A percentile compares a stretch with the other conserved stretches of the same genome.
Conservation (phyloP, 1,140 invertebrate genomes). For the Camponotus pennsylvanicus region DNA sequence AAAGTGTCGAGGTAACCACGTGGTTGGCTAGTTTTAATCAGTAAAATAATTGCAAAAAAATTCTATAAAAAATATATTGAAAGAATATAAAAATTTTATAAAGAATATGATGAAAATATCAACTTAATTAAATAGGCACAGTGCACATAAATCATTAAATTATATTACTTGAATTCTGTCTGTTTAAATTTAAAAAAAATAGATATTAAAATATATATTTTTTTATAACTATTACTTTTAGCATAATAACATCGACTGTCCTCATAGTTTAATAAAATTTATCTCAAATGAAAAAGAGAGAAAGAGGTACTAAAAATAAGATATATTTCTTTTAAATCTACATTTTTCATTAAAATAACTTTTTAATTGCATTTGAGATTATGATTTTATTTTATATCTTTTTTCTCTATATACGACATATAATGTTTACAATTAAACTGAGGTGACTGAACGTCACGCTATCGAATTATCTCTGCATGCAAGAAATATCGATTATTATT, state of each 20-base stretch:
- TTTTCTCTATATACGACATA: conserved; percentile 18
- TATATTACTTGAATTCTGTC: neutral
- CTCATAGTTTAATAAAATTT: neutral
- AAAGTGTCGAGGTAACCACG: conserved; percentile 23
- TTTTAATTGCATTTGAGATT: neutral
- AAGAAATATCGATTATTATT: conserved; percentile 54
- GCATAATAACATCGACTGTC: neutral
- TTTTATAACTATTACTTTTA: conserved; percentile 5
- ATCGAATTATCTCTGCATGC: conserved; percentile 31
- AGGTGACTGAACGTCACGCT: neutral
- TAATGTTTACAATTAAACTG: conserved; percentile 49
- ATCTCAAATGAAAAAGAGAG: neutral
- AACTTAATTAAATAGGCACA: neutral
- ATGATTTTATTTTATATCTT: conserved; percentile 14
- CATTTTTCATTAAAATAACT: conserved; percentile 44
- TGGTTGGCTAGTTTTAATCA: neutral
- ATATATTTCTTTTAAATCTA: neutral
- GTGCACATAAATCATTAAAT: neutral
- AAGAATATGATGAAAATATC: neutral
- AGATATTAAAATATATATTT: conserved; percentile 1
- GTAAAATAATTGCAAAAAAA: conserved; percentile 21
- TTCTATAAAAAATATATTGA: neutral
- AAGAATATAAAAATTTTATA: neutral
- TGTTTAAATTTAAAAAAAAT: neutral
- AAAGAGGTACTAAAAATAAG: neutral